Evolutionary conservation across 1,140 invertebrate species (phyloP).

Genomic region (Mylabris phalerata): DNA sequence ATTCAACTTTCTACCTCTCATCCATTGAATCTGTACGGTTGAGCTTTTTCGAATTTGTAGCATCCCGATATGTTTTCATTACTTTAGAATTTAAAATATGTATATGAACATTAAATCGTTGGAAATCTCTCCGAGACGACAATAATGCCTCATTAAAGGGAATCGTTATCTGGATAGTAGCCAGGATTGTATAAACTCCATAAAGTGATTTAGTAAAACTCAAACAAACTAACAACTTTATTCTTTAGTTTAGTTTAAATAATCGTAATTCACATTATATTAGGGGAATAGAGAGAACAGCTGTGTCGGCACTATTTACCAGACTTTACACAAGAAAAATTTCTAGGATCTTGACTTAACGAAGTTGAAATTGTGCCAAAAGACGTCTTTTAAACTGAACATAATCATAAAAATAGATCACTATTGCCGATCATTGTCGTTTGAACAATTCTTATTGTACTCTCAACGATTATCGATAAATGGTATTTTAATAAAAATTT

Average conservation of each 20-base stretch:
- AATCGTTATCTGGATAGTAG: slow-evolving; percentile 1
- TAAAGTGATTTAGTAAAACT: slow-evolving; percentile 9
- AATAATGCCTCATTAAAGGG: too few species aligned
- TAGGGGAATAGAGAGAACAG: slow-evolving; percentile 1
- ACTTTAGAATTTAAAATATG: too few species aligned
- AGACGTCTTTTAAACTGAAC: neutral
- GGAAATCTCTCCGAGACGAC: too few species aligned
- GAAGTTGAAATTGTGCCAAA: slow-evolving; percentile 3
- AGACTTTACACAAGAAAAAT: slow-evolving; percentile 2
- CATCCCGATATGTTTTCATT: too few species aligned
- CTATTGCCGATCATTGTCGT: too few species aligned
- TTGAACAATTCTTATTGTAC: too few species aligned
- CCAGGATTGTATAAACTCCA: slow-evolving; percentile 6
- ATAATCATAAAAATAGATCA: too few species aligned
- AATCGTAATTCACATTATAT: slow-evolving; percentile 15
- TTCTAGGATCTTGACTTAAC: neutral
- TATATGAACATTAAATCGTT: too few species aligned
- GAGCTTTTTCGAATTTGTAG: too few species aligned
- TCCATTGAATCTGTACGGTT: too few species aligned
- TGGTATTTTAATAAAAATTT: too few species aligned
- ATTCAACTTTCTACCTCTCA: neutral
- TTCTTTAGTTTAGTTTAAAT: slow-evolving; percentile 12
- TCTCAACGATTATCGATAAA: too few species aligned
- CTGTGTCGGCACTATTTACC: slow-evolving; percentile 7
- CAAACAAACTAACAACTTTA: slow-evolving; percentile 14